phyloP scores from a whole-genome alignment of 2,888 invertebrate species.

The Caenorhabditis panamensis region DNA sequence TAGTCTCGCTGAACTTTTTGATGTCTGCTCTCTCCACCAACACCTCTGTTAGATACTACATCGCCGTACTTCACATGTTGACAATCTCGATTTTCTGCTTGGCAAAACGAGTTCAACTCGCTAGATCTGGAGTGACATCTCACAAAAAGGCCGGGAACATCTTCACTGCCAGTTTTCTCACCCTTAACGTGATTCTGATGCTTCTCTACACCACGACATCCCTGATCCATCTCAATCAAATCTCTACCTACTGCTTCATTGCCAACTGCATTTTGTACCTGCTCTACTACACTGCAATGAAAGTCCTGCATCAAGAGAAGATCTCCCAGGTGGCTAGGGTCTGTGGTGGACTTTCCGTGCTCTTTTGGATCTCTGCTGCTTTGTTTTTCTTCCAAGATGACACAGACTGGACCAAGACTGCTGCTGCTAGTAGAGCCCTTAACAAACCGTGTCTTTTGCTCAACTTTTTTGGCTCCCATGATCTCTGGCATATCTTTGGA shows the following conservation, averaged over 20 bases:
- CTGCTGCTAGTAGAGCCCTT: constrained; percentile 46
- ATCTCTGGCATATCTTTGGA: constrained; percentile 57
- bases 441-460: constrained; percentile 53
- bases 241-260: constrained; percentile 43
- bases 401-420: constrained; percentile 52
- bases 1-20: constrained; percentile 35
- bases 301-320: constrained; percentile 15
- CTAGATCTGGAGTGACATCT: neutral
- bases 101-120: constrained; percentile 14
- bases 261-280: constrained; percentile 42
- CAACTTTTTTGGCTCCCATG: constrained; percentile 55
- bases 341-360: constrained; percentile 8
- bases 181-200: constrained; percentile 1
- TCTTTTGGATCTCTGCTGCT: constrained; percentile 28
- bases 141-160: neutral
- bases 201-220: constrained; percentile 3
- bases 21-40: constrained; percentile 41
- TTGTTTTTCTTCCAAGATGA: constrained; percentile 46
- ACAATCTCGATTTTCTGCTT: constrained; percentile 6
- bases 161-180: constrained; percentile 8
- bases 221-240: constrained; percentile 44
- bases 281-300: constrained; percentile 41
- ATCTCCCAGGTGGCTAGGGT: constrained; percentile 2
- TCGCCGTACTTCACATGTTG: constrained; percentile 22
- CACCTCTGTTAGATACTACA: neutral